phyloP scores from a whole-genome alignment of 2,113 vertebrate genomes.

The Cynocephalus volans region DNA sequence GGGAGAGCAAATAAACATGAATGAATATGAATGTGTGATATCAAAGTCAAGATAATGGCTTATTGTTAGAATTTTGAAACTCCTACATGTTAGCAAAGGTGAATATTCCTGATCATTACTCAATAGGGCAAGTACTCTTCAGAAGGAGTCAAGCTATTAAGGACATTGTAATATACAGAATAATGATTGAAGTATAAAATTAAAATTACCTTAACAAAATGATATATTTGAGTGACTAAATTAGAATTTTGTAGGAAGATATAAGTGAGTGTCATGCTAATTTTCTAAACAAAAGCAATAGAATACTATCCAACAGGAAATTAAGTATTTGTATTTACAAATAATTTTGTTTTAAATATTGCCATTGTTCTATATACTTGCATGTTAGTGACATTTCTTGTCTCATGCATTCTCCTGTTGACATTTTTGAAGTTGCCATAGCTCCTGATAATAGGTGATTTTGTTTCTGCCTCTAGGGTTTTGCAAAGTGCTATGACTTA shows the following conservation, averaged over 20 bases:
- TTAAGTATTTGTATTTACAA: slow-evolving; percentile 7
- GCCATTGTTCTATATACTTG: not conserved
- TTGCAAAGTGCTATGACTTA: slow-evolving; percentile 26
- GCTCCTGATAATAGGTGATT: not conserved
- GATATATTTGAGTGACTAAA: slow-evolving; percentile 44
- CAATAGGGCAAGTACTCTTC: not conserved
- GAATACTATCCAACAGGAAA: not conserved
- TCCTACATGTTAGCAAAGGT: not conserved
- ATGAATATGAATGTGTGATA: not conserved
- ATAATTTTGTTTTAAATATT: slow-evolving; percentile 28
- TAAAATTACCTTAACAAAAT: slow-evolving; percentile 18
- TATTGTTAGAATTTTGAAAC: not conserved
- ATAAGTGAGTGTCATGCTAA: not conserved
- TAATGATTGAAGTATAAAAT: slow-evolving; percentile 36
- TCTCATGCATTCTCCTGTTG: not conserved
- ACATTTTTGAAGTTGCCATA: slow-evolving; percentile 1
- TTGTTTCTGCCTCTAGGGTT: slow-evolving; percentile 16
- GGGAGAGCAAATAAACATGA: not conserved
- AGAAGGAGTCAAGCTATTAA: not conserved
- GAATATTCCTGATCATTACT: not conserved
- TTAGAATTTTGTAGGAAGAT: not conserved
- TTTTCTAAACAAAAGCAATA: slow-evolving; percentile 37
- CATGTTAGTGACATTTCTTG: not conserved
- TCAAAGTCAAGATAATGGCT: not conserved
- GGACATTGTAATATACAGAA: not conserved